Evolutionary conservation across 1,140 invertebrate species (phyloP), one percentile per base, ranked within the genome.

Genomic region (Hypsibius dujardini): DNA sequence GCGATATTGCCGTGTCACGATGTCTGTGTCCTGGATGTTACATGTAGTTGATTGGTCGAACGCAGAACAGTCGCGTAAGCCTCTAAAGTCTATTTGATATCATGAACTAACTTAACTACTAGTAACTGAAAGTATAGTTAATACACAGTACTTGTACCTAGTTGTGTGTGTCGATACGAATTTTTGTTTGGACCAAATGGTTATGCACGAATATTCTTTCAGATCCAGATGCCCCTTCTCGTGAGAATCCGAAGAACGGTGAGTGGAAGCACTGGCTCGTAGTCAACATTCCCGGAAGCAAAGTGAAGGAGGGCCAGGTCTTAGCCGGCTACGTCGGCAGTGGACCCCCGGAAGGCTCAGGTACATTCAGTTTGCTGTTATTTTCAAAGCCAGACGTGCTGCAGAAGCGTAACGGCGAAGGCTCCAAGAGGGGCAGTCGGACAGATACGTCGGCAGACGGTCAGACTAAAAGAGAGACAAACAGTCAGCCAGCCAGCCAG

Each of bases 201-300:
- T 56, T 56, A 7, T 56, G 50, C 50, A 56, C 50, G 50, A 56
- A 56, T 56, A 12, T 7, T 56, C 62, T 67, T 67, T 7, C 47
- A 56, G 75, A 75, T 69, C 75, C 72, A 15, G 75, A 75, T 71
- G 75, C 72, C 42, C 75, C 75, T 2, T 67, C n/a, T 59, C 62
- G 75, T 46, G 2, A 14, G n/a, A 70, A 75, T 42, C 73, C 75
- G 15, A 75, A 59, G 14, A 46, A 73, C 42, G 2, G 74, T 12
- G 72, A 76, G 67, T 60, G 71, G 28, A 47, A 76, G 1, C 75
- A 75, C 70, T 75, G 75, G 75, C 56, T 75, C 2, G 75, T 75
- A 1, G 74, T 73, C 3, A 75, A 75, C 69, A 76, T 75, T 70
- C 72, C 75, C 15, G 75, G 72, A 7, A 70, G 56, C 2, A 50